Percentiles rank a stretch among this genome's conserved stretches.
phyloP scores from a whole-genome alignment of 2,888 invertebrate species.

The Ophion costatus region DNA sequence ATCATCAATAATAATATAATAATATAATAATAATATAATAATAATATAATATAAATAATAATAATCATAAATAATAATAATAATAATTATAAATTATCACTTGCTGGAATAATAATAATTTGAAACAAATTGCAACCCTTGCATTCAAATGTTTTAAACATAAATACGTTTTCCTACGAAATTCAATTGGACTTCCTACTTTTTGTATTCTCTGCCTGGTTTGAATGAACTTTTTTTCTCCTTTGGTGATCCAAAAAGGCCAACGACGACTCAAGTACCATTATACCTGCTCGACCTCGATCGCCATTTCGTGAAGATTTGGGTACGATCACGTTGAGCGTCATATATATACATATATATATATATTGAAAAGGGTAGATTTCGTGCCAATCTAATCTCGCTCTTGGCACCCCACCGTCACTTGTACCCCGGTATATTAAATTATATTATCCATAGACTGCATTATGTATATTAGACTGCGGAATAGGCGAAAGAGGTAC shows the following conservation, averaged over 20 bases:
- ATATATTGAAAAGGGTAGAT: not conserved
- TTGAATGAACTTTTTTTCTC: constrained; percentile 6
- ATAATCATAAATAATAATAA: too few relatives aligned
- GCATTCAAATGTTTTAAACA: too few relatives aligned
- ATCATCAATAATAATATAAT: too few relatives aligned
- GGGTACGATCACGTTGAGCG: not conserved
- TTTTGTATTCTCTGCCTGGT: not conserved
- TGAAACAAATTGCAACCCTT: too few relatives aligned
- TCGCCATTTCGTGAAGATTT: not conserved
- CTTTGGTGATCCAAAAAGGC: not conserved
- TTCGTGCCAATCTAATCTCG: constrained; percentile 48
- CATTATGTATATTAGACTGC: constrained; percentile 21
- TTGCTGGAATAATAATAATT: too few relatives aligned
- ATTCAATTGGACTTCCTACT: not conserved
- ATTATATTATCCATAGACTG: constrained; percentile 16
- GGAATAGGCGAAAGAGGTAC: not conserved
- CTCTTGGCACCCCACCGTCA: constrained; percentile 34
- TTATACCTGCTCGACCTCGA: constrained; percentile 33
- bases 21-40: too few relatives aligned
- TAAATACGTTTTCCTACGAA: too few relatives aligned
- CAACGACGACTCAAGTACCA: not conserved
- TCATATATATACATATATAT: not conserved
- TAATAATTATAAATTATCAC: too few relatives aligned
- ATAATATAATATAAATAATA: too few relatives aligned
- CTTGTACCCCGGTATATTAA: constrained; percentile 21